Conservation (phyloP, 2,797 vertebrate genomes). For the Sciaenops ocellatus region DNA sequence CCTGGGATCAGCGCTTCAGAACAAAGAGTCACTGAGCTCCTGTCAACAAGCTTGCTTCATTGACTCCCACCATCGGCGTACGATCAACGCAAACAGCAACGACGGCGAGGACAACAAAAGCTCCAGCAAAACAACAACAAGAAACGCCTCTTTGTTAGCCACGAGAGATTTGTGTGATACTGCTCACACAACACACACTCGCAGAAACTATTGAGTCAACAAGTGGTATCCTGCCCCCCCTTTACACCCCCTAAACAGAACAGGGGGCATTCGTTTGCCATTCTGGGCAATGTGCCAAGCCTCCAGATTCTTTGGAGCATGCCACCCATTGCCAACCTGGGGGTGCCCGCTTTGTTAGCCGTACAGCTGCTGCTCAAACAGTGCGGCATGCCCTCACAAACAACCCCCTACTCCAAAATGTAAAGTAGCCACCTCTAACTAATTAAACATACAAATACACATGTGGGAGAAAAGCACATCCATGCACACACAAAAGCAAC, state of each 20-base stretch:
- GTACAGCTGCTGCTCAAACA: constrained; percentile 74
- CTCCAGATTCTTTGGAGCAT: constrained; percentile 77
- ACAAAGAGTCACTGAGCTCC: constrained; percentile 75
- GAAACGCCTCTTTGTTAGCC: constrained; percentile 52
- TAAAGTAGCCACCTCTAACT: constrained; percentile 62
- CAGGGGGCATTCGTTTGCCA: constrained; percentile 63
- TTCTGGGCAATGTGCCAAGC: constrained; percentile 78
- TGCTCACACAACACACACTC: constrained; percentile 49
- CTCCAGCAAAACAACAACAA: constrained; percentile 54
- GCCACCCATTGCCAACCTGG: constrained; percentile 76
- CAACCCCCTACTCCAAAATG: constrained; percentile 59
- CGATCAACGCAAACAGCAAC: constrained; percentile 57
- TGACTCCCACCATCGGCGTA: constrained; percentile 50
- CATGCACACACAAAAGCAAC: constrained; percentile 38
- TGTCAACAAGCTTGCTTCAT: constrained; percentile 62
- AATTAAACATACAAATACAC: constrained; percentile 52
- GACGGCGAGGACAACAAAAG: constrained; percentile 49
- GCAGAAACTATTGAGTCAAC: constrained; percentile 80
- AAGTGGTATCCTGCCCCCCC: constrained; percentile 77
- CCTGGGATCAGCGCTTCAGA: constrained; percentile 52
- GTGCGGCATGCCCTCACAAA: constrained; percentile 54
- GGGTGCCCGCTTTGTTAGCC: constrained; percentile 71
- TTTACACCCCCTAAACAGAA: constrained; percentile 3
- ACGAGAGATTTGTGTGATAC: constrained; percentile 18
- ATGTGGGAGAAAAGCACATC: constrained; percentile 37